Base-by-base conservation (phyloP, 2,113 vertebrate species). In the Gulo gulo region DNA sequence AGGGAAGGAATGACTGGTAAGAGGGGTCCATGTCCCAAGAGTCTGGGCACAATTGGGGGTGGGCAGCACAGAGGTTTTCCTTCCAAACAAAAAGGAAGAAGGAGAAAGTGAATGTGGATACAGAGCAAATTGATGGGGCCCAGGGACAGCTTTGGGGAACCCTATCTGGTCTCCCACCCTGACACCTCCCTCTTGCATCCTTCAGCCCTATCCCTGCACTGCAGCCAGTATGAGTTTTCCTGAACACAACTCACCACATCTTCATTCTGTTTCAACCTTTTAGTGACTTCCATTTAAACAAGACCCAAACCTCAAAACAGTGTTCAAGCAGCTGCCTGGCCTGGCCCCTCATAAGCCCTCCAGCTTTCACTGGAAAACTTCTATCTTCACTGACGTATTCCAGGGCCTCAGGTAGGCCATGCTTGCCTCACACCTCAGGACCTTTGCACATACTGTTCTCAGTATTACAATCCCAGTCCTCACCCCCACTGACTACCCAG, bases 111-210 rank as follows among this genome's bases (percentile, higher is more conserved):
- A 36, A 23, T 6, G 7, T 4, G 6, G 45, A 12, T 15, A 42
- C 6, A 42, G 42, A 82, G 31, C 16, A 63, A 59, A 57, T 6
- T 1, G 7, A 18, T 20, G 39, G 26, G 21, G 7, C 31, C 36
- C 52, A 50, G 50, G 42, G 31, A 88, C 10, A 4, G 6, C 45
- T 4, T 0, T 6, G 12, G 80, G 23, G 15, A 26, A 5, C 0
- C 31, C 71, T 26, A 7, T 13, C 20, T 42, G 14, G 12, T 21
- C 29, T 36, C 24, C 1, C 16, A 50, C 42, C 16, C 18, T 1
- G 7, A 31, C 26, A 16, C 73, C 73, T 76, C 74, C 74, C 9
- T n/a, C 36, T 3, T 0, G 1, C 39, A n/a, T 67, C 39, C 31
- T 91, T 31, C 45, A 1, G 21, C 9, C 50, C 88, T 67, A 31